These are phyloP conservation scores for Ictidomys tridecemlineatus DNA, from an alignment of 2,113 vertebrate genomes.

Conservation along the genomic window DNA sequence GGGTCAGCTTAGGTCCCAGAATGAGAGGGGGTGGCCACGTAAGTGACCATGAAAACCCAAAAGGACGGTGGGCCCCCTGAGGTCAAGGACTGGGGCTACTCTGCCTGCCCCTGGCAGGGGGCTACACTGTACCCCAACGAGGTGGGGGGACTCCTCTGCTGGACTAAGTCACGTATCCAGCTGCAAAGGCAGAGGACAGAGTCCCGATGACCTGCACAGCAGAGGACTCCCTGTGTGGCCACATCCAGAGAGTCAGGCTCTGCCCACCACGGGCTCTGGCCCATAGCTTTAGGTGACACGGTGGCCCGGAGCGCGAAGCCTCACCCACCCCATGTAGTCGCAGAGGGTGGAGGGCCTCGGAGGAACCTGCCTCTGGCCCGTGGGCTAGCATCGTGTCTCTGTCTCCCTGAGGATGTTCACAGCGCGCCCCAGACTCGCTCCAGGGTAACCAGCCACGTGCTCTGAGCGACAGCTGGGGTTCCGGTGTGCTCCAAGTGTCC, in stretches of 20 bases:
- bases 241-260: neutral
- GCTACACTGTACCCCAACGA: neutral
- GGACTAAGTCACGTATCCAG: too few species aligned
- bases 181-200: neutral
- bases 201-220: neutral
- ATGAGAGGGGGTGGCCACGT: too few species aligned
- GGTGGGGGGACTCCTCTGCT: too few species aligned
- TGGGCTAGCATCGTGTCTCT: neutral
- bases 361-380: neutral
- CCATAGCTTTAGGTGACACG: too few species aligned
- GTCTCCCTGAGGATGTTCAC: neutral
- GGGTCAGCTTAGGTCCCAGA: neutral
- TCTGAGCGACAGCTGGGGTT: neutral
- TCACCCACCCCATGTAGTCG: neutral
- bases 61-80: fast-evolving
- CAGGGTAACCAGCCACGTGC: too few species aligned
- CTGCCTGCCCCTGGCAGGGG: too few species aligned
- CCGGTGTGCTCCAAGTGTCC: neutral
- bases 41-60: neutral
- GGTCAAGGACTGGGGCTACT: fast-evolving
- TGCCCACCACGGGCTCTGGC: too few species aligned
- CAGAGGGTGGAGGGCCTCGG: too few species aligned
- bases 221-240: neutral
- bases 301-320: too few species aligned
- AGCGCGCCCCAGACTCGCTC: too few species aligned